Conservation (phyloP, 2,113 vertebrate genomes). For the Myrmophylax atrothorax region DNA sequence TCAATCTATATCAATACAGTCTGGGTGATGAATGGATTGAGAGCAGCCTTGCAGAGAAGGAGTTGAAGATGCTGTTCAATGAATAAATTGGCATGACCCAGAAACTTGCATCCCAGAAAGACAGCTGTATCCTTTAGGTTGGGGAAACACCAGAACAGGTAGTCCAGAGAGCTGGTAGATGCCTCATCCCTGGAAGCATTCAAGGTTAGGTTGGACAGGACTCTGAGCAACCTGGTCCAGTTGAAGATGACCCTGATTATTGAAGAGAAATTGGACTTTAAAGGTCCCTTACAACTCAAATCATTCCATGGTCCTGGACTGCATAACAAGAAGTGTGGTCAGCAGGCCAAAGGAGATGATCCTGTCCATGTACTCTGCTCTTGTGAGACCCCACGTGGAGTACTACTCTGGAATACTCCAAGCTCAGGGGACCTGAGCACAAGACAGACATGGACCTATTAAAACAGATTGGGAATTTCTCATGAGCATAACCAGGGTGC, state of each 20-base stretch:
- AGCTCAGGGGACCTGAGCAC: neutral
- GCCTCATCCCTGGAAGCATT: neutral
- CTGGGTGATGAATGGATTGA: neutral
- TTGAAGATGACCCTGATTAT: neutral
- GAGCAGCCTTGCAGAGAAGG: neutral
- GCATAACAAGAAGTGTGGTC: neutral
- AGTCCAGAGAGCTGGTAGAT: neutral
- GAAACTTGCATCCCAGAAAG: neutral
- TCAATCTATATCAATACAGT: neutral
- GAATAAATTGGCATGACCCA: neutral
- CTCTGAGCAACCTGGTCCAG: neutral
- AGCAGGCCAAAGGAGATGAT: neutral
- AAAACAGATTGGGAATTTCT: neutral
- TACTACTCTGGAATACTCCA: neutral
- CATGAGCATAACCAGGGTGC: rapidly evolving
- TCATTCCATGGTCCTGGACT: neutral
- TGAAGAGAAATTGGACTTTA: neutral
- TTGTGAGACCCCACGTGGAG: neutral
- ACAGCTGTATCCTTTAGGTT: neutral
- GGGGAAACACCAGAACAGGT: too few species aligned
- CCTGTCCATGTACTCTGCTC: neutral
- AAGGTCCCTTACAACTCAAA: neutral
- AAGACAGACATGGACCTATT: neutral
- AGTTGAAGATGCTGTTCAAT: neutral
- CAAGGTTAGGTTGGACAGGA: neutral